These are phyloP conservation scores for Zaprionus ghesquierei DNA, from an alignment of 1,140 invertebrate genomes.

Conservation along the genomic window DNA sequence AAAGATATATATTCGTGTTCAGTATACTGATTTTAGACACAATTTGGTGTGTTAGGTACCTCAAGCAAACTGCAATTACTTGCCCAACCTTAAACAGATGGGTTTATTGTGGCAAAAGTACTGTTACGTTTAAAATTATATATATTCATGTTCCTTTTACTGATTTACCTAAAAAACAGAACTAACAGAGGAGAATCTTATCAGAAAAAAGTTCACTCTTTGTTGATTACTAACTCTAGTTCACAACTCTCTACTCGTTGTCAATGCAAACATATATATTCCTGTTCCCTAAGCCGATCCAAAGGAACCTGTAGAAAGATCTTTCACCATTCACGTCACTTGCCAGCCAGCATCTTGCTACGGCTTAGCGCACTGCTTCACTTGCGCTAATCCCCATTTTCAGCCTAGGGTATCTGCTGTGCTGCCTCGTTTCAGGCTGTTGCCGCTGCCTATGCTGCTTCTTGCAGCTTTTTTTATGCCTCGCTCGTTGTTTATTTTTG, in stretches of 20 bases:
- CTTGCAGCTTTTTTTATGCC: constrained; percentile 26
- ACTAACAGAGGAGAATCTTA: background rate
- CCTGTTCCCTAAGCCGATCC: background rate
- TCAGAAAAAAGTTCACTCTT: background rate
- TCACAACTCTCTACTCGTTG: background rate
- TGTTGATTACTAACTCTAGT: too few species aligned
- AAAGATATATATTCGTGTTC: background rate
- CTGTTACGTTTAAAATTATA: background rate
- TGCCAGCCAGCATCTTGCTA: background rate
- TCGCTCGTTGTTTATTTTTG: constrained; percentile 66
- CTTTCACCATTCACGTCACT: background rate
- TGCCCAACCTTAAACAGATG: background rate
- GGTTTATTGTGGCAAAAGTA: background rate
- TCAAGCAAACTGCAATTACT: background rate
- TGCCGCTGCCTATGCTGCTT: constrained; percentile 8
- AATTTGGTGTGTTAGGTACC: background rate
- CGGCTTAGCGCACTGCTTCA: background rate
- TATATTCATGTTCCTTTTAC: background rate
- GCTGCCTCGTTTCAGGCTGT: background rate
- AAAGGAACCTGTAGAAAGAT: background rate
- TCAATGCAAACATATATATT: background rate
- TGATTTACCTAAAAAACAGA: background rate
- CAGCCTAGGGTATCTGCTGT: constrained; percentile 3
- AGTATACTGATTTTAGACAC: background rate
- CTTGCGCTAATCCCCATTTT: background rate